Evolutionary conservation across 2,888 invertebrate genomes (phyloP).

Genomic region (Amphipyra berbera): DNA sequence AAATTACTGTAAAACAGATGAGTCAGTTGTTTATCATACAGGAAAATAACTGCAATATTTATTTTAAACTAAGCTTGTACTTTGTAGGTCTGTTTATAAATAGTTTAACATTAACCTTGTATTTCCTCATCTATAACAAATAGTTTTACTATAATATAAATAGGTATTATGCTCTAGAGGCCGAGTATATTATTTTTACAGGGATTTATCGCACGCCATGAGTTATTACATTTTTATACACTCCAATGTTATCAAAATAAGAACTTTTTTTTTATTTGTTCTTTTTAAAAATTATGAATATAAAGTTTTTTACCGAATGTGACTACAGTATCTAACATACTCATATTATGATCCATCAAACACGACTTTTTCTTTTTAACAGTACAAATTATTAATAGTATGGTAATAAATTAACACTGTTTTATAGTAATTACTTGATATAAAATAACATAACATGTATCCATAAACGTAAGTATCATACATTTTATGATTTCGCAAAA

Average conservation of each 20-base stretch:
- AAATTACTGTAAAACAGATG: slow-evolving; percentile 1
- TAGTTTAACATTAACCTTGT: slow-evolving; percentile 13
- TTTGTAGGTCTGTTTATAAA: neutral
- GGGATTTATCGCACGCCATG: too few relatives aligned
- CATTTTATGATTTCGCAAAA: slow-evolving; percentile 30
- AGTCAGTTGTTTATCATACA: slow-evolving; percentile 7
- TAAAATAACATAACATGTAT: slow-evolving; percentile 4
- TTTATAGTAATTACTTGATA: slow-evolving; percentile 2
- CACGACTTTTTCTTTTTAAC: too few relatives aligned
- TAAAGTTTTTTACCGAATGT: too few relatives aligned
- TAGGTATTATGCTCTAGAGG: too few relatives aligned
- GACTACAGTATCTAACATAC: too few relatives aligned
- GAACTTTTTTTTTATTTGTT: too few relatives aligned
- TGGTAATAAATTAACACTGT: neutral
- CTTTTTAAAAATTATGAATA: too few relatives aligned
- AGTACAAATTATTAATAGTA: neutral
- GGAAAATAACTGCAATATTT: slow-evolving; percentile 5
- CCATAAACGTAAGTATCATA: slow-evolving; percentile 15
- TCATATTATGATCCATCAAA: too few relatives aligned
- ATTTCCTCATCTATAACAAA: slow-evolving; percentile 1
- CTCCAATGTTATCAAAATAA: too few relatives aligned
- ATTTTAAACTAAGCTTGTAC: neutral
- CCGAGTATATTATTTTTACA: too few relatives aligned
- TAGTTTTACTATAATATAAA: neutral
- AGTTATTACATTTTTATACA: too few relatives aligned